Evolutionary conservation across 1,140 invertebrate genomes (phyloP), one percentile per base, ranked within the genome.

Genomic region (Rhynchophorus ferrugineus): DNA sequence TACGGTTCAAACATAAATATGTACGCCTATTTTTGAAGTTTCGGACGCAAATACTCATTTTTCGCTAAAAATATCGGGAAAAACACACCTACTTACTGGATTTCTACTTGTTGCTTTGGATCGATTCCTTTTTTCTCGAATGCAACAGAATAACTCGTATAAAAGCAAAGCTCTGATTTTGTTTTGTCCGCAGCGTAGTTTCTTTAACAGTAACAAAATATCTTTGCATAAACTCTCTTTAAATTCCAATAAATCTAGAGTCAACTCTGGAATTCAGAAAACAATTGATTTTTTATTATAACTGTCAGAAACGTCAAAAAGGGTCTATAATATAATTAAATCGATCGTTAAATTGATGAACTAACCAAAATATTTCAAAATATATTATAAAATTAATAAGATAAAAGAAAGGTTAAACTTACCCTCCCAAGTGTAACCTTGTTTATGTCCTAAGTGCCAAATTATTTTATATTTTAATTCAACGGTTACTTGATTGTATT

Each of bases 401-500:
- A 38, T 43, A 43, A 43, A 29, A 29, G 5, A 29, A 5, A 16
- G 17, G 8, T 39, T 16, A 2, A 17, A 19, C 33, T 9, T 7
- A 51, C 9, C 7, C 18, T 18, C 3, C 20, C 5, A 18, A 13
- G 24, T 44, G 44, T 51, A 66, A 63, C 63, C 22, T 54, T 56
- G 58, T 57, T 65, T 18, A 19, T 49, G 53, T 29, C 65, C 65
- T 35, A 67, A 54, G 35, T 61, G 54, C 62, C 63, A 62, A 33
- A 68, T 46, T 1, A 64, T 56, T 45, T 57, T 61, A 35, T 58
- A 62, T 50, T 77, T 75, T 2, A 77, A 52, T 59, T 78, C 75
- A 8, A 76, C 56, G 36, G 71, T 66, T 16, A 78, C 73, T 63
- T 78, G 73, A 61, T 76, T 77, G 2, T 66, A 69, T 44, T 70